Base-by-base conservation (phyloP, 2,888 invertebrate genomes). In the Callyntrura sp. region DNA sequence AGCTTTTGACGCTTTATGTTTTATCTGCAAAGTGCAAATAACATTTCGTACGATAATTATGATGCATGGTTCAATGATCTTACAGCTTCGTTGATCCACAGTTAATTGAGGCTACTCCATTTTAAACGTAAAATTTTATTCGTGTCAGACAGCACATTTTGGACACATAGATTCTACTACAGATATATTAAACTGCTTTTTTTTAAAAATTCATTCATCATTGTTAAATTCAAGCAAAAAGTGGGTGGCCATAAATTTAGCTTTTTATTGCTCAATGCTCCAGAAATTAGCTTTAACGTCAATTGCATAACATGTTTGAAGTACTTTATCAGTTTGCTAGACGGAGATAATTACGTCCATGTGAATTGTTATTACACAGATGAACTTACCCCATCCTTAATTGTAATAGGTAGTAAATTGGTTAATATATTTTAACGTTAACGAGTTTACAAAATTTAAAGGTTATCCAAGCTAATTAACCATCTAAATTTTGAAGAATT, bases 21-120 rank as follows among this genome's bases (percentile, higher is more conserved):
- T 73, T 48, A 48, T 45, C 23, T 23, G 45, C 73, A 48, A 73
- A 48, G 48, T 48, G 48, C 45, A 73, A 73, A 70, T 43, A 48
- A 43, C 12, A 70, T 43, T 23, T 48, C 25, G 25, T 2, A 8
- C 11, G 25, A 48, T 25, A 25, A 73, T 76, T 25, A 76, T 51
- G 51, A 76, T 76, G 55, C n/a, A 17, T 20, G 51, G 76, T 76
- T 76, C 76, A 76, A 76, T 76, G 76, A 51, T 76, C 76, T 76
- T 14, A 25, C 9, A 76, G n/a, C 25, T 25, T n/a, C 8, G 28
- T 25, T 73, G 73, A 6, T 23, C 20, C 4, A 48, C 35, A 35
- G n/a, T 43, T 25, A 65, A 65, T 28, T 65, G 65, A 65, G 14
- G 65, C 65, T 28, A 62, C 20, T 62, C 12, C n/a, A n/a, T n/a